Percentiles rank a stretch among this genome's conserved stretches.
Conservation (phyloP, 1,140 invertebrate genomes). For the Ganaspis sp. region DNA sequence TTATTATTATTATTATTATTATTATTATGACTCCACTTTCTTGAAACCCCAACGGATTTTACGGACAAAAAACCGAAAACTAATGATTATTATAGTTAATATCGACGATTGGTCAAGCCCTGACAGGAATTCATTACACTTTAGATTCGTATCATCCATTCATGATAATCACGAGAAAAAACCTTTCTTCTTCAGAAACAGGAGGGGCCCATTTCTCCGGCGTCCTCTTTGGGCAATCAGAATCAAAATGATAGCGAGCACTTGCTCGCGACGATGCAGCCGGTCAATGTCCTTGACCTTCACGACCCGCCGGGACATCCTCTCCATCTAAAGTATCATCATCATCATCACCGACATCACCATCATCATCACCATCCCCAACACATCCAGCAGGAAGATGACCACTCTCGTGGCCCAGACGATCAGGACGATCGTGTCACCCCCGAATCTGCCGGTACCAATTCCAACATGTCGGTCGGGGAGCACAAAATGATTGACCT, state of each 20-base stretch:
- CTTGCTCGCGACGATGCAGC: conserved; percentile 86
- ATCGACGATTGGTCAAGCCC: too few species aligned
- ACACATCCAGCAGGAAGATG: conserved; percentile 60
- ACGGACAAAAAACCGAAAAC: too few species aligned
- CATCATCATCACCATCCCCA: conserved; percentile 66
- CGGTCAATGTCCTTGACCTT: conserved; percentile 81
- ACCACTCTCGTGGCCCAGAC: conserved; percentile 53
- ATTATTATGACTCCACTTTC: too few species aligned
- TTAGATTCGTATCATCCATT: too few species aligned
- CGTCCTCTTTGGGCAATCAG: conserved; percentile 72
- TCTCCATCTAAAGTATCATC: conserved; percentile 78
- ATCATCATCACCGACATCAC: conserved; percentile 66
- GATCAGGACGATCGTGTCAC: conserved; percentile 79
- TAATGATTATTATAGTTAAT: too few species aligned
- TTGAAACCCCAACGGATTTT: too few species aligned
- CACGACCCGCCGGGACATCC: conserved; percentile 79
- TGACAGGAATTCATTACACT: too few species aligned
- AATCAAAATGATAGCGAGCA: conserved; percentile 77
- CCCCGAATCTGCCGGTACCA: conserved; percentile 74
- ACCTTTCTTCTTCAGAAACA: conserved; percentile 61
- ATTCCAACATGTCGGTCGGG: conserved; percentile 78
- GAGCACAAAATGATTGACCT: conserved; percentile 84
- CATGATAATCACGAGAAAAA: too few species aligned
- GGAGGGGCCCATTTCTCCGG: conserved; percentile 72
- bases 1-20: too few species aligned